Evolutionary conservation across 2,797 vertebrate genomes (phyloP).

Genomic region (Chloroceryle inda): DNA sequence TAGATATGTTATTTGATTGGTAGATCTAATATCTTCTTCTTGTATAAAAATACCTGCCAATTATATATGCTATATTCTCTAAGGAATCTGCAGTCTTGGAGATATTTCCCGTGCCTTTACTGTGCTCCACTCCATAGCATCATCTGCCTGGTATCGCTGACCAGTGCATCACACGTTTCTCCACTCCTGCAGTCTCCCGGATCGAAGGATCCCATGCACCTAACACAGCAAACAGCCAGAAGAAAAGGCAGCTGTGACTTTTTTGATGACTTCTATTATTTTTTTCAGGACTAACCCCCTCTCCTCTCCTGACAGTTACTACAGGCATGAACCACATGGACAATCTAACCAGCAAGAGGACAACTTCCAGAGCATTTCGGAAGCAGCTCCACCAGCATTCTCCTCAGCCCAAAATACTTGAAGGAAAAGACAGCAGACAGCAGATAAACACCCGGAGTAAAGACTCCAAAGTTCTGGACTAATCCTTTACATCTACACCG

Average conservation of each 20-base stretch:
- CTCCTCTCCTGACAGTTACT: background rate
- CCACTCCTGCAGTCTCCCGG: background rate
- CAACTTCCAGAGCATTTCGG: background rate
- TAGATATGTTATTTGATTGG: background rate
- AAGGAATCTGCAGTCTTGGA: background rate
- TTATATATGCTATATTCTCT: background rate
- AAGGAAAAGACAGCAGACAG: background rate
- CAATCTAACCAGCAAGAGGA: slow-evolving; percentile 22
- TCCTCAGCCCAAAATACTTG: background rate
- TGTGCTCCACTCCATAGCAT: background rate
- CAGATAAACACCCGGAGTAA: background rate
- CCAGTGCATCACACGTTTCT: background rate
- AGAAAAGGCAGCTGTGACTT: background rate
- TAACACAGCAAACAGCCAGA: background rate
- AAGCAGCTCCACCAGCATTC: background rate
- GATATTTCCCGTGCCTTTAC: background rate
- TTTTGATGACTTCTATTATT: background rate
- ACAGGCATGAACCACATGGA: background rate
- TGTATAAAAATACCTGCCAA: background rate
- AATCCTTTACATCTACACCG: background rate
- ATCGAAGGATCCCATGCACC: background rate
- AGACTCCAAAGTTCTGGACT: background rate
- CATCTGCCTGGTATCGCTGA: background rate
- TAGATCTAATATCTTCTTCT: background rate
- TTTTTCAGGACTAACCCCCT: background rate